Percentiles rank a stretch among this genome's conserved stretches.
These are phyloP conservation scores for Callochromis pleurospilus DNA, from an alignment of 2,113 vertebrate genomes.

Conservation along the genomic window DNA sequence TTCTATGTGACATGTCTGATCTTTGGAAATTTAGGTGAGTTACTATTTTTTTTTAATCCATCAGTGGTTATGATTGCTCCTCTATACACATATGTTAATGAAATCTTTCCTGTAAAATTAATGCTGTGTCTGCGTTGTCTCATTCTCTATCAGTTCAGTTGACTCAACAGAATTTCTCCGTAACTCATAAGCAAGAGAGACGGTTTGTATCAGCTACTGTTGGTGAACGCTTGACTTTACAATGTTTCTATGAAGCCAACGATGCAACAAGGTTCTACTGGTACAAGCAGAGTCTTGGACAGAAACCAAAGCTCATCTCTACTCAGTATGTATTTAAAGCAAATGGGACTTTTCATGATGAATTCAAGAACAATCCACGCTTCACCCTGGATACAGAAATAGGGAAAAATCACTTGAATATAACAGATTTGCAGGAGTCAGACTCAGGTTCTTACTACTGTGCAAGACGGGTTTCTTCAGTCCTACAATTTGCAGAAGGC, in stretches of 20 bases:
- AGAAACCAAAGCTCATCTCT: background rate
- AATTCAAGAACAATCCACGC: background rate
- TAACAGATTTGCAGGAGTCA: background rate
- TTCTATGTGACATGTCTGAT: background rate
- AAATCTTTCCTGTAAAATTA: background rate
- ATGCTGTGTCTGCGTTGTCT: too few relatives aligned
- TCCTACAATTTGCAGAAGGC: background rate
- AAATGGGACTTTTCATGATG: background rate
- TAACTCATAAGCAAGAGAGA: too few relatives aligned
- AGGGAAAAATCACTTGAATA: background rate
- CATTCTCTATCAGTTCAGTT: too few relatives aligned
- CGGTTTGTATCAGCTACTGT: too few relatives aligned
- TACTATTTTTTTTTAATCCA: background rate
- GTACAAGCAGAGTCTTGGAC: background rate
- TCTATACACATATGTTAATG: fast-evolving
- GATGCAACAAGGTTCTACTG: too few relatives aligned
- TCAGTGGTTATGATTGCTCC: fast-evolving
- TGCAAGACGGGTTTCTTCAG: background rate
- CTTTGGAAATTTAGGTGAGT: background rate
- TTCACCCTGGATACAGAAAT: background rate
- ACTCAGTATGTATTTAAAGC: background rate
- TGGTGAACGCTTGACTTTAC: too few relatives aligned
- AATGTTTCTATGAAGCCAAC: too few relatives aligned
- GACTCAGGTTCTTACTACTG: slow-evolving; percentile 40
- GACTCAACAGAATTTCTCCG: too few relatives aligned